Base-by-base conservation (phyloP, 2,797 vertebrate genomes). In the Eupleurogrammus muticus region DNA sequence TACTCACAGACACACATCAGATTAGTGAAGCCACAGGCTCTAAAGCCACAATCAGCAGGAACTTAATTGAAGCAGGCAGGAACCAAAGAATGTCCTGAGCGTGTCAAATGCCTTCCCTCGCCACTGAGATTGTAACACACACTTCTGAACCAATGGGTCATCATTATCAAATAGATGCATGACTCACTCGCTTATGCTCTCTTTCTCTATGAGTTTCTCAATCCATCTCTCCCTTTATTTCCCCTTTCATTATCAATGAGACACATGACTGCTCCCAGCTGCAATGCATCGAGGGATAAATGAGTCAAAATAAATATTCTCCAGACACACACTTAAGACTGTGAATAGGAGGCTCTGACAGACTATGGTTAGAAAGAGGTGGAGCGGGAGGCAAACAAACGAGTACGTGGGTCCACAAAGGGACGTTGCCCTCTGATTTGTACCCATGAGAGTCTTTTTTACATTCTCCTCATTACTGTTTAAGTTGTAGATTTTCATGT, bases 31-130 rank as follows among this genome's bases (percentile, higher is more conserved):
- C 87, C 77, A 77, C 91, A 83, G 66, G 89, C 86, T 80, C 66
- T 82, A 86, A 81, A 88, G 75, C 82, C 85, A 91, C 90, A 83
- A 86, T 82, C 93, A 93, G 92, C 91, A 82, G 89, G 93, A 76
- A 85, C 73, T 82, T 94, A 94, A 94, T 94, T 92, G 91, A 87
- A 89, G 88, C 86, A 90, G 85, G 88, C 90, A 86, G 90, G 88
- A 82, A 86, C 68, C 77, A 84, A 82, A 89, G 84, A 58, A 80
- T 80, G 65, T 84, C 83, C 80, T 71, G 80, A 81, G 87, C 50
- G 70, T 83, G 80, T 89, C 78, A 81, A 88, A 87, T 77, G 72
- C 77, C 77, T 66, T 57, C 80, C 66, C 53, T 79, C 23, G 28
- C 73, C 76, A 60, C 78, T 60, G 78, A 87, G 79, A 73, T 55